A percentile compares a stretch with the other conserved stretches of the same genome.
Conservation (phyloP, 2,113 vertebrate species). For the Spea multiplicata region DNA sequence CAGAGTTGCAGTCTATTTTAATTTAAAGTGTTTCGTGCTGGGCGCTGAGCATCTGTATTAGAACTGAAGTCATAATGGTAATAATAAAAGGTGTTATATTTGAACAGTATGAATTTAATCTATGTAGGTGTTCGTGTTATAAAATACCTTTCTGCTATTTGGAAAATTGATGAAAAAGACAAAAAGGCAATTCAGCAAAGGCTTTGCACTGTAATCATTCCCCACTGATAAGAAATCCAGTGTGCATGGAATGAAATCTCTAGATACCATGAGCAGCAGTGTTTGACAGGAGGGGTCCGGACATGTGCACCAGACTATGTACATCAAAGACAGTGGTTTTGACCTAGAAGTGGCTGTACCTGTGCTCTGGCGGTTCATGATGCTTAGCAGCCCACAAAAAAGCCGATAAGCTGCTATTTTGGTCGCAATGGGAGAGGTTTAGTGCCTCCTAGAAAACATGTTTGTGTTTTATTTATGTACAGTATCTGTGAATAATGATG, state of each 20-base stretch:
- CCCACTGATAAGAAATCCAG: slow-evolving; percentile 39
- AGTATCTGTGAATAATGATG: not conserved
- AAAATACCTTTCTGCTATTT: slow-evolving; percentile 19
- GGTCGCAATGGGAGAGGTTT: slow-evolving; percentile 46
- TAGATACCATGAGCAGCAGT: slow-evolving; percentile 37
- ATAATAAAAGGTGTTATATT: slow-evolving; percentile 15
- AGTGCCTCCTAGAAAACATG: slow-evolving; percentile 44
- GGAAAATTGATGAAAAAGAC: slow-evolving; percentile 31
- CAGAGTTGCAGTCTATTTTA: slow-evolving; percentile 17
- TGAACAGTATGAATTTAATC: slow-evolving; percentile 10
- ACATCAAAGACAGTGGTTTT: slow-evolving; percentile 54
- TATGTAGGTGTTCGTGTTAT: not conserved
- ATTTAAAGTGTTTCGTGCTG: slow-evolving; percentile 5
- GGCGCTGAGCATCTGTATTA: not conserved
- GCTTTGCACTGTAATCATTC: slow-evolving; percentile 45
- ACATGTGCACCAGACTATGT: slow-evolving; percentile 31
- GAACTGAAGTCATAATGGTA: not conserved
- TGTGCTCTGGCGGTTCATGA: slow-evolving; percentile 5
- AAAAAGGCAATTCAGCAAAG: slow-evolving; percentile 40
- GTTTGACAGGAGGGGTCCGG: slow-evolving; percentile 48
- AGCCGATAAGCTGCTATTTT: slow-evolving; percentile 38
- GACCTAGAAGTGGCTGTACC: slow-evolving; percentile 50
- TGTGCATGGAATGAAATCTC: slow-evolving; percentile 48
- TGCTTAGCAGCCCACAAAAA: slow-evolving; percentile 16
- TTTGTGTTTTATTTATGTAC: slow-evolving; percentile 28